Conservation (phyloP, 2,888 invertebrate genomes). For the Loripinus fragilis region DNA sequence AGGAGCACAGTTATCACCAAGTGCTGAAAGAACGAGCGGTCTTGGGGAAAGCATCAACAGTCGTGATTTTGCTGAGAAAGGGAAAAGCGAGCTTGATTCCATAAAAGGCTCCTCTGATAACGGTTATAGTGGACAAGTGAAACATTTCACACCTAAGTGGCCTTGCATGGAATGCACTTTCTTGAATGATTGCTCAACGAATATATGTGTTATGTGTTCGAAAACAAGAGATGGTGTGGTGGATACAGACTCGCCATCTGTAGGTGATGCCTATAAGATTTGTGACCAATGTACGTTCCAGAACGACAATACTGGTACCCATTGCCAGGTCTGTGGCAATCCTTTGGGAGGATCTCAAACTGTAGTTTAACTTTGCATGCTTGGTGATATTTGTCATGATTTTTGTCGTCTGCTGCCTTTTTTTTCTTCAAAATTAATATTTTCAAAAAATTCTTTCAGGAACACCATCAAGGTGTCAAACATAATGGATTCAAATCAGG, state of each 20-base stretch:
- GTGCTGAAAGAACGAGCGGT: neutral
- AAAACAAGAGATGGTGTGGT: conserved; percentile 42
- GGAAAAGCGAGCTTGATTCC: neutral
- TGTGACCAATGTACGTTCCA: conserved; percentile 61
- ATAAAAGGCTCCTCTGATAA: neutral
- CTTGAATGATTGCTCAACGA: conserved; percentile 32
- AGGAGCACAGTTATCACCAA: neutral
- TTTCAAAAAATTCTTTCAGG: no score
- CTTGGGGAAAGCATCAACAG: neutral
- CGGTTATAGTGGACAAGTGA: neutral
- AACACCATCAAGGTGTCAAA: no score
- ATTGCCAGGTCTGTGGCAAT: conserved; percentile 54
- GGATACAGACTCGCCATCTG: conserved; percentile 43
- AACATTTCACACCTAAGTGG: conserved; percentile 20
- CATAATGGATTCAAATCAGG: no score
- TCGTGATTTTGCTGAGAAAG: neutral
- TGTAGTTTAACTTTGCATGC: conserved; percentile 36
- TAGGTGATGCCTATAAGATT: conserved; percentile 41
- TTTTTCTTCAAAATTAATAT: no score
- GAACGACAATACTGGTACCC: conserved; percentile 37
- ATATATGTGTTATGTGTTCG: conserved; percentile 59
- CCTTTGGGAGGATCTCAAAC: conserved; percentile 45
- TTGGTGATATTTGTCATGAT: no score
- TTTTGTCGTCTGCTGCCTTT: no score
- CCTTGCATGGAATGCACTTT: conserved; percentile 60